Evolutionary conservation across 2,113 vertebrate species (phyloP), one percentile per base, ranked within the genome.

Genomic region (Hemibagrus wyckioides): DNA sequence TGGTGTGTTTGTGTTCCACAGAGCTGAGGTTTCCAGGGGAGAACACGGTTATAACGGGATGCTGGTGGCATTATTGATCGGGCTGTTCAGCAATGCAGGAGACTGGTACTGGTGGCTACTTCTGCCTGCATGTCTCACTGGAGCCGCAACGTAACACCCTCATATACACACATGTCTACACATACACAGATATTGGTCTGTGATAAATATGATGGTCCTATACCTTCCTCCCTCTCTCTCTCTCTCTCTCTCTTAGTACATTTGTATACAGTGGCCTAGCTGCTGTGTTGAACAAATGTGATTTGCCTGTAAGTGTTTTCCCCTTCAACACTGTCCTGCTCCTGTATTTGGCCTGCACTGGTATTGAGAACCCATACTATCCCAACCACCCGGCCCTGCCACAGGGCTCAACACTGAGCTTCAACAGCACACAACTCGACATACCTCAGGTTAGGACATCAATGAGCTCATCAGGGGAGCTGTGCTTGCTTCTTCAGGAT

Each of bases 21-120:
- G 95, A 48, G 90, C 77, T 21, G 94, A 94, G 59, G 88, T 95
- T 39, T 89, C 89, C 2, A 90, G 67, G 75, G 95, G 95, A n/a
- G 87, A 91, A 30, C 92, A 95, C 81, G 94, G 94, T 10, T 94
- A 91, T 89, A 96, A 96, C 1, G 94, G 94, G 54, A 94, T 95
- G 94, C 81, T 96, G 90, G 94, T 95, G 90, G 91, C 94, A 71
- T 90, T 96, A 87, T 92, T 95, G 88, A 95, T 96, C 65, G 94
- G 93, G 33, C 90, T 89, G 79, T 96, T 92, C 84, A 96, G 92
- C 85, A 93, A 92, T 15, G 92, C 92, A 36, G 94, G 94, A 63
- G 92, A 95, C 86, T 96, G 95, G 94, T 94, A 94, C 90, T 96
- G 94, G 94, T 94, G 93, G 94, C 93, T 96, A 52, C 90, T 96